Base-by-base conservation (phyloP, 2,888 invertebrate genomes). In the Lumbricus terrestris region DNA sequence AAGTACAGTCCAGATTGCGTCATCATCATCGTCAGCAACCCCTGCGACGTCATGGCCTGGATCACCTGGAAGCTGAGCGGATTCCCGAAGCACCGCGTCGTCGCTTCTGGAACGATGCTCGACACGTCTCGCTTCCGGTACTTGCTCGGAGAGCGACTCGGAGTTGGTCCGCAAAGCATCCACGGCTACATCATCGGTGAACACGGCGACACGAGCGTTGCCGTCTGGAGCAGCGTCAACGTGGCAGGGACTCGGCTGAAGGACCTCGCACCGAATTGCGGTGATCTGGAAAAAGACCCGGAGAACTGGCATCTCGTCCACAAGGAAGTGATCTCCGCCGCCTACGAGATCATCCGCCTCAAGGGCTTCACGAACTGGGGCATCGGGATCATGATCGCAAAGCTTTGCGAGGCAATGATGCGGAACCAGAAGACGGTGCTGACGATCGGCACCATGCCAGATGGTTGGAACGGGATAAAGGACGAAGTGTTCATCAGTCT, bases 31-130 rank as follows among this genome's bases (percentile, higher is more conserved):
- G 98, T 98, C 15, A 97, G 97, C 93, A 98, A 98, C 95, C 98
- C 98, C 0, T 98, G 98, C 42, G 98, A 98, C 94, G 97, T 98
- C 91, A 96, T 98, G 94, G 98, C 98, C 0, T 98, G 97, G 95
- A 97, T 98, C 23, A 97, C 98, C n/a, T 98, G 98, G 98, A 98
- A 97, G 95, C 95, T 98, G 90, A 98, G 98, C 92, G 98, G 98
- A 15, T 95, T 98, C 92, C 98, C 98, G 18, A 96, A 97, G 94
- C 96, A 97, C 94, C 96, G 97, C 82, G 97, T 98, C 89, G 97
- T 98, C 94, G 98, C 98, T 20, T 97, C 97, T 88, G 98, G 98
- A 13, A 98, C 98, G 83, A 98, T 98, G 95, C 96, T 98, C 93
- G 98, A 98, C 95, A 97, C 98, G 0, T 97, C 98, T 0, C 96